Conservation (phyloP, 2,888 invertebrate genomes). For the Entomobrya proxima region DNA sequence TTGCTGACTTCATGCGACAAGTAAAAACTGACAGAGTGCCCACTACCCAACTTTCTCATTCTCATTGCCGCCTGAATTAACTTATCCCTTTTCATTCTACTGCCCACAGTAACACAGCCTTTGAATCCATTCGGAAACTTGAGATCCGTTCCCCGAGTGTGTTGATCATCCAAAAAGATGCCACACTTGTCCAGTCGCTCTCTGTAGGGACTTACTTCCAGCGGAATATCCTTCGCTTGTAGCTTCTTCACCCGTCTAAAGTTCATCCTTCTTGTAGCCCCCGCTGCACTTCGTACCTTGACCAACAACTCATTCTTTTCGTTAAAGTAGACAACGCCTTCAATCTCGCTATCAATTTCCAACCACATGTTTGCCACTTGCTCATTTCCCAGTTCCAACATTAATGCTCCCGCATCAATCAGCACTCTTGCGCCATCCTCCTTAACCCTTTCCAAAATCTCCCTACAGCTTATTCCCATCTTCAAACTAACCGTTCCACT, state of each 20-base stretch:
- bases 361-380: constrained; percentile 70
- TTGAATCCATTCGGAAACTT: constrained; percentile 34
- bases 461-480: neutral
- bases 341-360: constrained; percentile 35
- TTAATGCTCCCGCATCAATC: constrained; percentile 69
- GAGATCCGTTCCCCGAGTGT: constrained; percentile 54
- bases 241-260: neutral
- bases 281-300: neutral
- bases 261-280: neutral
- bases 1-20: constrained; percentile 60
- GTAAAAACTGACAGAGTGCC: constrained; percentile 58
- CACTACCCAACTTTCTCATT: constrained; percentile 37
- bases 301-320: constrained; percentile 42
- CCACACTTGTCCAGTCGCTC: constrained; percentile 42
- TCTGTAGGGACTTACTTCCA: constrained; percentile 25
- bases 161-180: constrained; percentile 59
- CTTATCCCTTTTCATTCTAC: constrained; percentile 39
- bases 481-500: neutral
- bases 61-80: constrained; percentile 57
- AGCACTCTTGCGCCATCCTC: constrained; percentile 43
- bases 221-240: neutral
- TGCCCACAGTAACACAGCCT: constrained; percentile 47
- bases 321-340: constrained; percentile 54
- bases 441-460: constrained; percentile 49
- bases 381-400: constrained; percentile 60